A percentile compares a stretch with the other conserved stretches of the same genome.
phyloP scores from a whole-genome alignment of 2,888 invertebrate genomes.

The Plebejus anna region DNA sequence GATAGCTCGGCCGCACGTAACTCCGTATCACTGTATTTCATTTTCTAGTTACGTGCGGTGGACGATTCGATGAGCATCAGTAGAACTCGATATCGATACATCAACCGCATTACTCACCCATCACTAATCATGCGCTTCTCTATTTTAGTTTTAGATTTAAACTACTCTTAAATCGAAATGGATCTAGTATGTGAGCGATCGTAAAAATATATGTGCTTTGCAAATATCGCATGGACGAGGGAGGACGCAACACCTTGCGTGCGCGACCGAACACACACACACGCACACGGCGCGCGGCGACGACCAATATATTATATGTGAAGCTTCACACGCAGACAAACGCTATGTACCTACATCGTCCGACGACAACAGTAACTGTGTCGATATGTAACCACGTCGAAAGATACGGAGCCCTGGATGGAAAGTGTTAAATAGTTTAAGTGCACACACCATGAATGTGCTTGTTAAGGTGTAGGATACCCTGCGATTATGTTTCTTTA shows the following conservation, averaged over 20 bases:
- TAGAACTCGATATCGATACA: conserved; percentile 21
- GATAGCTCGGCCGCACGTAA: conserved; percentile 9
- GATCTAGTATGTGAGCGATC: conserved; percentile 78
- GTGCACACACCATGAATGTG: conserved; percentile 79
- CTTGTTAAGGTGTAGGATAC: conserved; percentile 72
- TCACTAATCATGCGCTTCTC: conserved; percentile 46
- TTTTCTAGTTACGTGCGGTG: background rate
- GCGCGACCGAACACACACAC: conserved; percentile 48
- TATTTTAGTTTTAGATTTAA: conserved; percentile 43
- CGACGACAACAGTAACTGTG: conserved; percentile 39
- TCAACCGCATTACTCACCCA: conserved; percentile 30
- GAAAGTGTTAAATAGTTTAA: conserved; percentile 62
- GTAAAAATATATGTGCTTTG: conserved; percentile 69
- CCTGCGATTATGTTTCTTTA: conserved; percentile 63
- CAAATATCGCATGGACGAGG: conserved; percentile 58
- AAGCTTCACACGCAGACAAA: conserved; percentile 38
- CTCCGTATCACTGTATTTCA: background rate
- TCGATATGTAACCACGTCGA: conserved; percentile 49
- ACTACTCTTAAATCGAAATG: conserved; percentile 42
- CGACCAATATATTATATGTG: conserved; percentile 57
- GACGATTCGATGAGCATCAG: background rate
- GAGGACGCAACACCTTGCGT: conserved; percentile 50
- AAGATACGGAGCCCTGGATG: conserved; percentile 72
- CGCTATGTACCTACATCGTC: conserved; percentile 38
- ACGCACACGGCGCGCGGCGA: conserved; percentile 44